Evolutionary conservation across 2,113 vertebrate genomes (phyloP), one percentile per base, ranked within the genome.

Genomic region (Nothobranchius kuhntae): DNA sequence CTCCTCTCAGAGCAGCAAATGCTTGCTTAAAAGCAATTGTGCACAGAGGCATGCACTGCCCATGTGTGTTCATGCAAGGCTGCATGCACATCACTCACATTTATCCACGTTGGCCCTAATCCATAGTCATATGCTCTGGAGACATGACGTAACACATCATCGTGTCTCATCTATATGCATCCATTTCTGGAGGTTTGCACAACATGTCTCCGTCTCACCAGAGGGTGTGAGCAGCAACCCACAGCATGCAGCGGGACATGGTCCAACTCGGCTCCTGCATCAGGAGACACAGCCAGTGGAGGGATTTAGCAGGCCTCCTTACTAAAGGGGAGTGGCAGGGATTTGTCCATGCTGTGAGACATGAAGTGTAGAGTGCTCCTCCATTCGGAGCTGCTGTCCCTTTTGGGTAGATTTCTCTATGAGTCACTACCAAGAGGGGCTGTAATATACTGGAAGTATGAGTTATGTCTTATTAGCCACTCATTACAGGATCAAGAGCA

Each of bases 141-240:
- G 83, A 85, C 76, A 90, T 91, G 90, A 90, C 83, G 86, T 87
- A 91, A 86, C 83, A 73, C 67, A 57, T 54, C 52, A 59, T n/a
- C 66, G 65, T 68, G 55, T 74, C 78, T 73, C 75, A 82, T 79
- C 61, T 63, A 58, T 70, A 55, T 77, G 69, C 68, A 79, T 56
- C 9, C 11, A 17, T 60, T 83, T 72, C 24, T 45, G 54, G 75
- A 61, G 67, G 51, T 68, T 75, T 75, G 36, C 45, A 56, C 46
- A 50, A 26, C 63, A 68, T 15, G 12, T 38, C 36, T 40, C 15
- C 12, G 30, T 62, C 2, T 50, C 17, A 62, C 21, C 56, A 9
- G 45, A 53, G 44, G 17, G 59, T 54, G 48, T 13, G 24, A 66
- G 10, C 64, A 68, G 53, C 64, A 60, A 62, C 50, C 44, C 61